Evolutionary conservation across 2,113 vertebrate genomes (phyloP), one percentile per base, ranked within the genome.

Genomic region (Aldabrachelys gigantea): DNA sequence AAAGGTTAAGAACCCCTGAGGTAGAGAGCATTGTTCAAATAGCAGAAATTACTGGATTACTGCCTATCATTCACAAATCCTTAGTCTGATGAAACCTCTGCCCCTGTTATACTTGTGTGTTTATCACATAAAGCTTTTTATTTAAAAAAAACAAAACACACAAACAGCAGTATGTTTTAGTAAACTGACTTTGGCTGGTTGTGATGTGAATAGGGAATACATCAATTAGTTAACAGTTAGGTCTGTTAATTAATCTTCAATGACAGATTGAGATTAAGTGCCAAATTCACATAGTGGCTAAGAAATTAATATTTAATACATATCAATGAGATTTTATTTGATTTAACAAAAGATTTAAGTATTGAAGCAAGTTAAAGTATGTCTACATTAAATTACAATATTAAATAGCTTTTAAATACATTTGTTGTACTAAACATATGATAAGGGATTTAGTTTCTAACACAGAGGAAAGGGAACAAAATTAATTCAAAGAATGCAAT

Each of bases 361-460:
- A 96, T 93, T 97, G 95, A 97, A 97, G 96, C 96, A 97, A 38
- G 29, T 97, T 87, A 84, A 95, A 95, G 92, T 72, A 91, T 84
- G 93, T 97, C 97, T 98, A 97, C 96, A 97, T 98, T 98, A 98
- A 98, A 97, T 98, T 98, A 98, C 97, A 98, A 92, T 97, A 98
- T 98, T 97, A 98, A 96, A 98, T 97, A 98, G 49, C 81, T 59
- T 96, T 97, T 97, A 98, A 96, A 98, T 97, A 98, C 86, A 97
- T 83, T 69, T 59, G 57, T 86, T 80, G 90, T 96, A 98, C 95
- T 94, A 97, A 96, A 96, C 0, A 78, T 93, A 19, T 92, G 90
- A 84, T 93, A 90, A 80, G 91, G 89, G 92, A 91, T 96, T 95
- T 92, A 91, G 85, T 95, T 97, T 95, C 96, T 86, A 90, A 31